Conservation (phyloP, 2,888 invertebrate genomes). For the Nemurella pictetii region DNA sequence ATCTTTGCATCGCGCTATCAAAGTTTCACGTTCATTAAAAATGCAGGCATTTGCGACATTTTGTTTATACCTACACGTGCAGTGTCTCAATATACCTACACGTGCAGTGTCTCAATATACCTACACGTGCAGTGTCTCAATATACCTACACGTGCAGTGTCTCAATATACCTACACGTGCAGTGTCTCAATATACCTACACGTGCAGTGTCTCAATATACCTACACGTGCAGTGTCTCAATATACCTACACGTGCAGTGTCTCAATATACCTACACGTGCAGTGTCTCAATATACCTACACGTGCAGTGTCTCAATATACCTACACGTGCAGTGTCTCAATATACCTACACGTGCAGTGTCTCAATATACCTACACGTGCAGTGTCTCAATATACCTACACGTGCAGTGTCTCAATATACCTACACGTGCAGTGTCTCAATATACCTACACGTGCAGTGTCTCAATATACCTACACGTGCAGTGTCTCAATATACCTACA, state of each 20-base stretch:
- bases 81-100: not conserved
- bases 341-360: not conserved
- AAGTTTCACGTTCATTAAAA: not conserved
- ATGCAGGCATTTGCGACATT: no score
- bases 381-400: not conserved
- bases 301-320: not conserved
- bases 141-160: not conserved
- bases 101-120: not conserved
- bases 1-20: not conserved
- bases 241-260: not conserved
- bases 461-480: not conserved
- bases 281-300: not conserved
- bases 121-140: not conserved
- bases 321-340: not conserved
- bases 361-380: not conserved
- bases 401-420: not conserved
- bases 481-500: not conserved
- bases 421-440: not conserved
- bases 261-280: not conserved
- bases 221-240: not conserved
- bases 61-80: not conserved
- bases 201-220: not conserved
- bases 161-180: not conserved
- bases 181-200: not conserved
- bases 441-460: not conserved